These are phyloP conservation scores for Liasis olivaceus DNA, from an alignment of 2,797 vertebrate species.

Conservation along the genomic window DNA sequence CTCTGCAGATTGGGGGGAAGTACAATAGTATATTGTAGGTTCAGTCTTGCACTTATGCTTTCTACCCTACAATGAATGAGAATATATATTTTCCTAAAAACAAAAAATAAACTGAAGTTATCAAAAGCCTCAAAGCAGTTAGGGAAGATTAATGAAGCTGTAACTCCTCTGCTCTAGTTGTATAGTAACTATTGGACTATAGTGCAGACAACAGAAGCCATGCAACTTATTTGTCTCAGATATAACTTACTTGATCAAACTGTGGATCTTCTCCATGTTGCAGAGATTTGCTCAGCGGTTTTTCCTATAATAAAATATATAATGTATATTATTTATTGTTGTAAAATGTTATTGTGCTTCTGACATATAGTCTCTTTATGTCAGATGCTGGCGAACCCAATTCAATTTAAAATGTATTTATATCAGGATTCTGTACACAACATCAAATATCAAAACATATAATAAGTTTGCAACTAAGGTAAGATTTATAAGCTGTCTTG, in stretches of 20 bases:
- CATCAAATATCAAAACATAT: neutral
- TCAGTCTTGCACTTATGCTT: neutral
- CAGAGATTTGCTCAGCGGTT: conserved; percentile 93
- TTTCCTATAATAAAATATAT: conserved; percentile 83
- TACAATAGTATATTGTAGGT: neutral
- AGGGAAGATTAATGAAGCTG: neutral
- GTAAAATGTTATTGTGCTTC: neutral
- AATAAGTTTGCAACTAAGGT: neutral
- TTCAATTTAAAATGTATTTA: neutral
- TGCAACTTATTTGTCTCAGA: conserved; percentile 5
- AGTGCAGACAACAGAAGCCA: neutral
- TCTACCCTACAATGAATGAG: neutral
- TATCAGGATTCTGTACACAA: neutral
- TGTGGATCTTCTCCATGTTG: conserved; percentile 96
- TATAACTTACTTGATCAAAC: conserved; percentile 93
- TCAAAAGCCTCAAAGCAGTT: neutral
- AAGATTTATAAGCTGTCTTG: neutral
- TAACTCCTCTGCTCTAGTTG: neutral
- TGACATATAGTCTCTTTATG: conserved; percentile 18
- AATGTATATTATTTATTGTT: conserved; percentile 38
- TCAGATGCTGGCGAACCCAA: conserved; percentile 3
- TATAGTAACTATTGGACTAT: neutral
- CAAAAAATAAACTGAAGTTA: neutral
- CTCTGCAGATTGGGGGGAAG: neutral
- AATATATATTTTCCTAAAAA: neutral